Evolutionary conservation across 2,888 invertebrate genomes (phyloP).

Genomic region (Punctoribates punctum): DNA sequence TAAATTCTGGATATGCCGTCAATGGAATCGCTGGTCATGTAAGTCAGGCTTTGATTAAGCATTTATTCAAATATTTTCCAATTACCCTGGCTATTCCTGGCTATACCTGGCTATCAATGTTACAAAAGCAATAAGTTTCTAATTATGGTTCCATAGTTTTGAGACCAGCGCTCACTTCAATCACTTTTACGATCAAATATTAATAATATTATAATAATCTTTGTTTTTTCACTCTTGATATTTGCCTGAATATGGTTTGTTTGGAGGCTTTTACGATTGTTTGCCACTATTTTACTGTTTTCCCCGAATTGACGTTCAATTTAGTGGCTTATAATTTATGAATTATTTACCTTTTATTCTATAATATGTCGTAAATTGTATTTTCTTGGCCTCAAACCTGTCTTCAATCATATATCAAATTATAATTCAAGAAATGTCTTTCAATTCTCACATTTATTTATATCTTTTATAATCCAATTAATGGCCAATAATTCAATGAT

Average conservation of each 20-base stretch:
- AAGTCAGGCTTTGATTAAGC: conserved; percentile 51
- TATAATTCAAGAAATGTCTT: background rate
- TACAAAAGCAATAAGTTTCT: background rate
- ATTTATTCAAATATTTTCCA: background rate
- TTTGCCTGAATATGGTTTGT: background rate
- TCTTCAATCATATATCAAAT: background rate
- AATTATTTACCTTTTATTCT: background rate
- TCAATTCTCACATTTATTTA: background rate
- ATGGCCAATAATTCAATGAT: background rate
- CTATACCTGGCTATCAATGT: background rate
- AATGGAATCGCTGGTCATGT: conserved; percentile 85
- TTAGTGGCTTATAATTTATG: conserved; percentile 15
- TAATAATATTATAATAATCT: background rate
- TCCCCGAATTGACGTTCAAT: conserved; percentile 14
- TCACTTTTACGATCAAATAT: background rate
- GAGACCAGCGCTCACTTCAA: background rate
- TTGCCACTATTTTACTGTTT: conserved; percentile 15
- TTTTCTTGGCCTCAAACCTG: background rate
- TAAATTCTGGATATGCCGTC: conserved; percentile 95
- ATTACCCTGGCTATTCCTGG: background rate
- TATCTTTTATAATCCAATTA: too few relatives aligned
- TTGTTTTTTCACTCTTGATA: background rate
- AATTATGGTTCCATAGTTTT: too few relatives aligned
- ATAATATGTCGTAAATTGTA: background rate
- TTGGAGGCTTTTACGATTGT: conserved; percentile 5